These are phyloP conservation scores for Drosophila nasuta DNA, from an alignment of 1,140 invertebrate species.

Conservation along the genomic window DNA sequence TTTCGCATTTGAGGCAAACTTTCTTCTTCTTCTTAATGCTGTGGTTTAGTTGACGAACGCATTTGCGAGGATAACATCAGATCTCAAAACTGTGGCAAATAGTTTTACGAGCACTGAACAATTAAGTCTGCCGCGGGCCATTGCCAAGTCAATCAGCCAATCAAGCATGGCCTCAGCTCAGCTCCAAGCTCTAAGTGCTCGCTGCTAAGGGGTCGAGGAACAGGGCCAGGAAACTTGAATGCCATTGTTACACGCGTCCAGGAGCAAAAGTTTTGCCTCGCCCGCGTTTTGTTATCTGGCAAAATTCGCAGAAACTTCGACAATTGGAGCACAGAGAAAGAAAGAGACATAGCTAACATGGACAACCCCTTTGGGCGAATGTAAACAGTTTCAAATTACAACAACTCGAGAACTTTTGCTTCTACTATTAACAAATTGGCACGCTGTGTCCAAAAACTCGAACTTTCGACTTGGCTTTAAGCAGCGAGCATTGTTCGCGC, in stretches of 20 bases:
- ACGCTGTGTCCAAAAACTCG: constrained; percentile 44
- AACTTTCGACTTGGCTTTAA: constrained; percentile 35
- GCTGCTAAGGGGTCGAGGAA: not conserved
- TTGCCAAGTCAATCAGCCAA: constrained; percentile 78
- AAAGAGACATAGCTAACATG: too few species aligned
- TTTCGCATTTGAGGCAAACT: too few species aligned
- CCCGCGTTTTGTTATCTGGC: constrained; percentile 61
- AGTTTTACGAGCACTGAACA: constrained; percentile 55
- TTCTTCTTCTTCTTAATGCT: not conserved
- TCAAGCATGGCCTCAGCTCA: constrained; percentile 52
- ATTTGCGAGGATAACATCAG: not conserved
- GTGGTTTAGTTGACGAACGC: not conserved
- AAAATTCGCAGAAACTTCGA: constrained; percentile 66
- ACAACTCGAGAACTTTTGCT: constrained; percentile 49
- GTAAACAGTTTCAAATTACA: constrained; percentile 80
- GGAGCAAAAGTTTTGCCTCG: constrained; percentile 54
- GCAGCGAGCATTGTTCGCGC: constrained; percentile 25
- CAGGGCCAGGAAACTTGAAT: constrained; percentile 24
- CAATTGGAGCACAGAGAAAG: constrained; percentile 49
- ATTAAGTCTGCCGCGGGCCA: constrained; percentile 66
- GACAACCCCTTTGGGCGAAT: constrained; percentile 43
- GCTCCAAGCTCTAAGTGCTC: constrained; percentile 8
- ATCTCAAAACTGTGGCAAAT: constrained; percentile 32
- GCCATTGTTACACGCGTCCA: constrained; percentile 45
- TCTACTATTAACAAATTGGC: constrained; percentile 78